Percentiles rank a stretch among this genome's conserved stretches.
phyloP scores from a whole-genome alignment of 2,888 invertebrate species.

The Dicranocentrus wangi region DNA sequence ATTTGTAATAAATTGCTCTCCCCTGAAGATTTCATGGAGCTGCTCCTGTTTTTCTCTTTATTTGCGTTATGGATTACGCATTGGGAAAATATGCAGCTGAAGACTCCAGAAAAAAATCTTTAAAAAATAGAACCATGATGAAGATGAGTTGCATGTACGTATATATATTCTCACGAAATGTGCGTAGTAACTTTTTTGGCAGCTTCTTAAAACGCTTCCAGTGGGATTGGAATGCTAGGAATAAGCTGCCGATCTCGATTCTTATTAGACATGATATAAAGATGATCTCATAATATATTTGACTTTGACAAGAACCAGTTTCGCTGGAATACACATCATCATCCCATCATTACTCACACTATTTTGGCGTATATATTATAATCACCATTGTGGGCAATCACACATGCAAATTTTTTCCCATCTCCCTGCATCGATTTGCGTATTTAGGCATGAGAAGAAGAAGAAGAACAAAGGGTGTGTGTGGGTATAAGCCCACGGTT shows the following conservation, averaged over 20 bases:
- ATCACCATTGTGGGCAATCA: slow-evolving; percentile 29
- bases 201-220: background rate
- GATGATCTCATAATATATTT: slow-evolving; percentile 54
- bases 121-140: too few species aligned
- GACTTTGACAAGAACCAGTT: slow-evolving; percentile 49
- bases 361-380: slow-evolving; percentile 6
- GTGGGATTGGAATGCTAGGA: background rate
- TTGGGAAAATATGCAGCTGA: too few species aligned
- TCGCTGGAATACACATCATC: slow-evolving; percentile 32
- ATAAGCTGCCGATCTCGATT: too few species aligned
- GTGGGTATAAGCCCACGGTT: too few species aligned
- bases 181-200: background rate
- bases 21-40: too few species aligned
- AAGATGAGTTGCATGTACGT: background rate
- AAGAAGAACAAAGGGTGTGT: background rate
- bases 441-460: slow-evolving; percentile 30
- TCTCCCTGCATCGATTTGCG: slow-evolving; percentile 10
- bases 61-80: too few species aligned
- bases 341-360: background rate
- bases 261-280: too few species aligned
- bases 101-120: too few species aligned
- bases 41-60: too few species aligned
- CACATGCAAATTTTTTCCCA: slow-evolving; percentile 40
- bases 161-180: background rate
- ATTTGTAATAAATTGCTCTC: too few species aligned